Evolutionary conservation across 2,888 invertebrate species (phyloP), one percentile per base, ranked within the genome.

Genomic region (Heteromyza rotundicornis): DNA sequence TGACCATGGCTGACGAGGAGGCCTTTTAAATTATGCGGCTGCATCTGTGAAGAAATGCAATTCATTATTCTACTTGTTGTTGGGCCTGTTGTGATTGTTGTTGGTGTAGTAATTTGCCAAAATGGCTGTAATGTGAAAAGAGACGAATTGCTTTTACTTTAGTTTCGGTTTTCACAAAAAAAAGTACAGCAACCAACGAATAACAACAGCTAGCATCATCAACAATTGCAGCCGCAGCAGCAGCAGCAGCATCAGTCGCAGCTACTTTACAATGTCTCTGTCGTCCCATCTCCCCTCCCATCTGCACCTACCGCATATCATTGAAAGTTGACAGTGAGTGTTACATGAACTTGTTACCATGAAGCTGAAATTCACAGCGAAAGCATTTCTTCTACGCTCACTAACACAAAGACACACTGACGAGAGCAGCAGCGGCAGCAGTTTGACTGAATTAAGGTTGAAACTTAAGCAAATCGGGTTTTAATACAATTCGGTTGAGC

Each of bases 331-430:
- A 75, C 77, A 78, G 76, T n/a, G n/a, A n/a, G n/a, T 78, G 79
- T 79, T 79, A 79, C 78, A 79, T 79, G 79, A 79, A 78, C 77
- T 79, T 79, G 74, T 66, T 67, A 23, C 50, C 23, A 40, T 24
- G 12, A 23, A 24, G 23, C 44, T 27, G 47, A 47, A 23, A 32
- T 20, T 24, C 55, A 40, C 60, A 72, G 75, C 74, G 76, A 76
- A 76, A 76, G 76, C 76, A 76, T 63, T 65, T 58, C 58, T 49
- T 66, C 72, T 56, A 64, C 58, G 57, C 60, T 20, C 58, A 51
- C 36, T 16, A 24, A 20, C 32, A 59, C 57, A 57, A 12, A 24
- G 19, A 32, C 57, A 27, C 32, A 57, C 44, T 14, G 8, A 57
- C 22, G 23, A 8, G n/a, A 10, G 27, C 27, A 51, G 10, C 5